Evolutionary conservation across 1,140 invertebrate genomes (phyloP), one percentile per base, ranked within the genome.

Genomic region (Bombus pascuorum): DNA sequence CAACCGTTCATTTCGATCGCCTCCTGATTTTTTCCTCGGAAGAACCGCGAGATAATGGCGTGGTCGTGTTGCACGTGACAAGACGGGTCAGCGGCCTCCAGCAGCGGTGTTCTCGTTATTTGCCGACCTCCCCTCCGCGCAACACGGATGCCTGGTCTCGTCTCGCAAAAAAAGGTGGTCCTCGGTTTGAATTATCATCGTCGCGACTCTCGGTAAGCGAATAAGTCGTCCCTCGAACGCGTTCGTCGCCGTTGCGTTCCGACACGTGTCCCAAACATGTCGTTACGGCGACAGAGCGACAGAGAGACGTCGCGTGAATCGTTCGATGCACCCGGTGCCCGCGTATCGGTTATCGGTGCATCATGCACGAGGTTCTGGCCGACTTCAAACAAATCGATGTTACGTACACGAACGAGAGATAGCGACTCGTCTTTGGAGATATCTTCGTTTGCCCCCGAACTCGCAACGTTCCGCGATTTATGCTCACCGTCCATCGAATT

Each of bases 61-160:
- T 53, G 47, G 68, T 34, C 87, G 76, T 62, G 76, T 73, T 57
- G 73, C 87, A 85, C 87, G 87, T 82, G 88, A 88, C 87, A 82
- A 73, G 79, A 15, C 80, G 87, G 87, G 87, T 89, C 88, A 84
- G 39, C 87, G 88, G 84, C 88, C 87, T 86, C 44, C 84, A 44
- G 37, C 80, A 78, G 77, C 75, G 87, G 84, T 76, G 76, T 85
- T 75, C 84, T 80, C 87, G 80, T 88, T 89, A 89, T 86, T 89
- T 86, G 76, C 75, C 87, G 74, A 76, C 57, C 83, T n/a, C 34
- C 28, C 4, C 6, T 3, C 13, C 15, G 32, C 59, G 9, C 34
- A 15, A 15, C 25, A 44, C 37, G 10, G 22, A 39, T 39, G 34
- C 18, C 28, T 8, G 3, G 37, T 22, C 10, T 44, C n/a, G 71